Evolutionary conservation across 2,888 invertebrate species (phyloP), one percentile per base, ranked within the genome.

Genomic region (Trilocha varians): DNA sequence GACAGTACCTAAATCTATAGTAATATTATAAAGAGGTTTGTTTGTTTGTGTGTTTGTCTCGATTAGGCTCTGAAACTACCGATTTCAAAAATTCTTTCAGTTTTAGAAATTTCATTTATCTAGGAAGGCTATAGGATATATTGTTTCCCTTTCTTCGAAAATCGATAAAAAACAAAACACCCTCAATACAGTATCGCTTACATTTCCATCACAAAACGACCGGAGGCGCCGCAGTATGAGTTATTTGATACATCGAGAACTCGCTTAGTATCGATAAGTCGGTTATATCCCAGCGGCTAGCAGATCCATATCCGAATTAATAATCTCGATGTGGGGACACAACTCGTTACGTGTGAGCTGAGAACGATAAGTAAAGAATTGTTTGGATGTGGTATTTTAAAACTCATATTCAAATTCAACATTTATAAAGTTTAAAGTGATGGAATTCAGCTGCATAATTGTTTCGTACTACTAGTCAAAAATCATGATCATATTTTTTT

Each of bases 291-390:
- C 73, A 69, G 55, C 67, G 77, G 73, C 72, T 69, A 70, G 65
- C 67, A 70, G 73, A 71, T 77, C 69, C 71, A 70, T 79, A 83
- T 83, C 83, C 80, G 77, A 79, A 78, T 78, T 79, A 83, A 74
- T 78, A 78, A 75, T 78, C 76, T 76, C 63, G 67, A 66, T 70
- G 65, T 75, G 68, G 66, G 70, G 59, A 64, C 25, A 11, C 63
- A 62, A 64, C 62, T 73, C 68, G 78, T 77, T 79, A 78, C 67
- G 70, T 74, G 62, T 70, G 65, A 58, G 13, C 38, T 38, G 25
- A 11, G 25, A 11, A 32, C 25, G 25, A 11, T 9, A 9, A 11
- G 3, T 25, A 1, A 4, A 25, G 11, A 25, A 1, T 6, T 25
- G 6, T n/a, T 13, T 52, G 47, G 55, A 57, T 47, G 43, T 18